Percentiles rank a stretch among this genome's conserved stretches.
Conservation (phyloP, 2,888 invertebrate species). For the Eretmocerus hayati region DNA sequence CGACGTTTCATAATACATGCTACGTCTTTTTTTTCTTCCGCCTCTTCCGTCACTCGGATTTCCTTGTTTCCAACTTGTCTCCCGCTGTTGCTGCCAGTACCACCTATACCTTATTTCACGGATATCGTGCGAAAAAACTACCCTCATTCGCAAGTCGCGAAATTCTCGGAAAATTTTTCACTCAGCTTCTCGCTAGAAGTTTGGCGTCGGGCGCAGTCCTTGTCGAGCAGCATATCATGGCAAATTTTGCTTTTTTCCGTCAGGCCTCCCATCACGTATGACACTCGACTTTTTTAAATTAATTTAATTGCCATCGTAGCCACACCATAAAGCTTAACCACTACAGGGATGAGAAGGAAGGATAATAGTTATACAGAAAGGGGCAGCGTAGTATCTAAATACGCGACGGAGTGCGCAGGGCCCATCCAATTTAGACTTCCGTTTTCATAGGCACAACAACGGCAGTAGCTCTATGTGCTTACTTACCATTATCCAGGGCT, state of each 20-base stretch:
- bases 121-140: neutral
- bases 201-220: neutral
- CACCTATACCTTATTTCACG: neutral
- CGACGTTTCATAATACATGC: neutral
- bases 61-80: constrained; percentile 6
- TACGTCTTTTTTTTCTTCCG: constrained; percentile 16
- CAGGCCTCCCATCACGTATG: neutral
- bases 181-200: neutral
- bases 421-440: constrained; percentile 23
- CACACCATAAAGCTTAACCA: neutral
- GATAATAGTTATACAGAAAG: constrained; percentile 6
- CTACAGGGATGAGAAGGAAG: neutral
- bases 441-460: constrained; percentile 22
- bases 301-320: constrained; percentile 18
- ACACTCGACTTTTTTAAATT: constrained; percentile 7
- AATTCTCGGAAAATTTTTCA: constrained; percentile 9
- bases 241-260: neutral
- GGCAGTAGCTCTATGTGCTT: neutral
- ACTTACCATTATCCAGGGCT: no score
- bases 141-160: neutral
- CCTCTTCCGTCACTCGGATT: constrained; percentile 2
- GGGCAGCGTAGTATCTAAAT: no score
- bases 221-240: neutral
- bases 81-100: no score
- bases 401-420: no score